phyloP scores from a whole-genome alignment of 2,797 vertebrate species.

The Euphonia xanthogaster region DNA sequence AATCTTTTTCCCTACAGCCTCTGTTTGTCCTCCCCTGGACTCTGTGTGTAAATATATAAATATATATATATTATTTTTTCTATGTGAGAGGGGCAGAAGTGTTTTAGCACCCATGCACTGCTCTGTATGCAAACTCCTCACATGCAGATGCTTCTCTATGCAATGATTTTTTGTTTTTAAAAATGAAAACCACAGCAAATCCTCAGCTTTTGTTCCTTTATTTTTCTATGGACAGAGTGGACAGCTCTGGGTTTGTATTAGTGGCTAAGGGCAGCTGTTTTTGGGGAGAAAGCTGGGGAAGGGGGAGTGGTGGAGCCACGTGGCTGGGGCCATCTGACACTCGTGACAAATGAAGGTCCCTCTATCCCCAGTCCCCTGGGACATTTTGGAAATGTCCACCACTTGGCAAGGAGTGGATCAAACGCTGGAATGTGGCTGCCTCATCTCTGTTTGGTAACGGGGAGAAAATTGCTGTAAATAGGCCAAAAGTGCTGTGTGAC shows the following conservation, averaged over 20 bases:
- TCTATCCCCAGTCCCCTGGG: not conserved
- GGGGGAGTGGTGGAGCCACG: not conserved
- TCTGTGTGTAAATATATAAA: not conserved
- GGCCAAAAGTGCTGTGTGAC: not conserved
- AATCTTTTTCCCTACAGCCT: not conserved
- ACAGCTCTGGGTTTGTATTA: not conserved
- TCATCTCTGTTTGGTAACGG: not conserved
- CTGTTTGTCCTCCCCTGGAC: not conserved
- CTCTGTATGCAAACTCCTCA: not conserved
- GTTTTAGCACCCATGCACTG: not conserved
- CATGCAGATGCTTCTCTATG: not conserved
- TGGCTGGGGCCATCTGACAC: not conserved
- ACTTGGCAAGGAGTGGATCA: not conserved
- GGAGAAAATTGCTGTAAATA: constrained; percentile 23
- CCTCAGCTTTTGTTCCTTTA: not conserved
- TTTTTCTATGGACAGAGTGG: not conserved
- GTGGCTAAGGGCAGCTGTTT: not conserved
- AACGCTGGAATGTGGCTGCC: not conserved
- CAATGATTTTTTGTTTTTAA: not conserved
- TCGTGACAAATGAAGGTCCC: not conserved
- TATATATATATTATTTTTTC: not conserved
- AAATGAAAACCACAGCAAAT: not conserved
- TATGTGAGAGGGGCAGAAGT: not conserved
- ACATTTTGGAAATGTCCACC: not conserved
- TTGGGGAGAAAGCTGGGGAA: not conserved